phyloP scores from a whole-genome alignment of 2,888 invertebrate genomes.

The Aethes cnicana region DNA sequence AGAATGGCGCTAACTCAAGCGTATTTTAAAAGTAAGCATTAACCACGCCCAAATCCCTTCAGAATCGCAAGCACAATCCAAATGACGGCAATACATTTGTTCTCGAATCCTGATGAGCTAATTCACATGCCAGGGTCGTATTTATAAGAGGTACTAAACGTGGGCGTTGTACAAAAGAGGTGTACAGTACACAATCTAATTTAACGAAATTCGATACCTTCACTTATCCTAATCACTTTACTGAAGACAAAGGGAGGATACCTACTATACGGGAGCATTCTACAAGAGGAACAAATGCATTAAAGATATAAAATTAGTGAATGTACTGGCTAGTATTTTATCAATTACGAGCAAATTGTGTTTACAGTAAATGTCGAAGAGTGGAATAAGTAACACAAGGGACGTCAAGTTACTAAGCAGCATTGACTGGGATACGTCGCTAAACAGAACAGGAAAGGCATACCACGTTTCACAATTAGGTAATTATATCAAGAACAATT shows the following conservation, averaged over 20 bases:
- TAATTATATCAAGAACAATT: conserved; percentile 77
- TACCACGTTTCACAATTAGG: conserved; percentile 63
- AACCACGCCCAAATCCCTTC: no score
- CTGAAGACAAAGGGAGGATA: conserved; percentile 20
- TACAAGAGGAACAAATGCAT: no score
- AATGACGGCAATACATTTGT: conserved; percentile 10
- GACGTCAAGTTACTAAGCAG: no score
- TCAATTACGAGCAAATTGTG: no score
- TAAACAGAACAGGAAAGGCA: conserved; percentile 33
- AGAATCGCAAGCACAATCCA: conserved; percentile 3
- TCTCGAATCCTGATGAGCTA: conserved; percentile 22
- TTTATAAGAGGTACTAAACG: conserved; percentile 23
- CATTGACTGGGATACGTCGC: background rate
- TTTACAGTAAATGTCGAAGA: no score
- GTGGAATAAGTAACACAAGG: no score
- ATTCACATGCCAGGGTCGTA: conserved; percentile 22
- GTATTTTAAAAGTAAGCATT: no score
- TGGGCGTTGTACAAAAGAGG: conserved; percentile 22
- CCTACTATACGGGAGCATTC: conserved; percentile 7
- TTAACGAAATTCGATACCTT: conserved; percentile 27
- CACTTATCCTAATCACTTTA: conserved; percentile 25
- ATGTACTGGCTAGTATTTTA: no score
- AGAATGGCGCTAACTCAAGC: no score
- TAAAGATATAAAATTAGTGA: no score
- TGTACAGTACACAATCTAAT: conserved; percentile 26